Evolutionary conservation across 1,140 invertebrate genomes (phyloP), one percentile per base, ranked within the genome.

Genomic region (Neodiprion pinetum): DNA sequence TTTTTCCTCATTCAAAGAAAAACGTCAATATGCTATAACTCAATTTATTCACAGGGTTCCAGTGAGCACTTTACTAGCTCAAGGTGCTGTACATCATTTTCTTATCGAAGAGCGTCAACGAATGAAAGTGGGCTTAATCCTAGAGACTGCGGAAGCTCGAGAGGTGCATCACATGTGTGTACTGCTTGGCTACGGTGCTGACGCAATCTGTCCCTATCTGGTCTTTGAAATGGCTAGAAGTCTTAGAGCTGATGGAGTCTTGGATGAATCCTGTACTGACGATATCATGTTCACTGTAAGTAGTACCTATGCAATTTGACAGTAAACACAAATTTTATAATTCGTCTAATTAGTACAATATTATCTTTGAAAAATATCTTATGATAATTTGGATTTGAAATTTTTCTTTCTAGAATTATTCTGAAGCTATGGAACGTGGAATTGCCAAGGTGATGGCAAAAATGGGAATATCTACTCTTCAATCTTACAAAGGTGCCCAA

Each of bases 401-500:
- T 67, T 75, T 65, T 68, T 78, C 0, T 77, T 78, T 80, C 5
- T 69, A 92, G 90, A 95, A 93, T 85, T 95, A 94, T 85, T 89
- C 90, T 23, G 90, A 91, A 66, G 92, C 93, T 8, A 92, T 96
- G 81, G 95, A 96, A 83, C 92, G 94, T 11, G 96, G 96, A 72
- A 93, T 96, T 74, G 91, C 95, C 1, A 96, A 97, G 86, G 93
- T 99, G 0, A 99, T 99, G 98, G 98, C 98, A 1, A 99, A 99
- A 89, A 99, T 99, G 98, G 98, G 98, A 61, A 99, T 99, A 83
- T 98, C 97, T 66, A 99, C 98, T 0, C 88, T 99, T 17, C 98
- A 99, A 85, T 99, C 97, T n/a, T 99, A 99, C 88, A 99, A 99
- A 90, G 96, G 97, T 78, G 98, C 98, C 7, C 98, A 99, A 89